phyloP scores from a whole-genome alignment of 2,797 vertebrate species.

The Varecia variegata region DNA sequence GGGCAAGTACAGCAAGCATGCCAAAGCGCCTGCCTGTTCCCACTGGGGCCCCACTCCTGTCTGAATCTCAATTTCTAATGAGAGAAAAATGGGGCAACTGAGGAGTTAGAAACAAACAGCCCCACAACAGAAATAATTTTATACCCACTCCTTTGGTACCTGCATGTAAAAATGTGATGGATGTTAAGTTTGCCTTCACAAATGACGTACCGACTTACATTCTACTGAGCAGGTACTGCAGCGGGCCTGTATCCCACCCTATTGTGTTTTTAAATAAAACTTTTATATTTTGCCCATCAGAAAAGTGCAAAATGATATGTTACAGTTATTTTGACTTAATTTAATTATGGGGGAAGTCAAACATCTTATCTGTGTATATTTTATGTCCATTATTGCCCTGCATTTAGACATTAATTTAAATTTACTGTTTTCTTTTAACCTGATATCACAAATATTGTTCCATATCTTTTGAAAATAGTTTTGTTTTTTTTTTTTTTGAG shows the following conservation, averaged over 20 bases:
- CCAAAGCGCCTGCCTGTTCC: background rate
- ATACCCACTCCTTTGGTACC: background rate
- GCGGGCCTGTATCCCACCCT: background rate
- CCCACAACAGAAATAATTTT: background rate
- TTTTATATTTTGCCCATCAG: slow-evolving; percentile 1
- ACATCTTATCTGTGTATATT: background rate
- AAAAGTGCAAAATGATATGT: background rate
- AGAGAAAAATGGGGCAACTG: background rate
- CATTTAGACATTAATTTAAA: slow-evolving; percentile 16
- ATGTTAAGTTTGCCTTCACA: background rate
- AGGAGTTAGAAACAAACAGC: background rate
- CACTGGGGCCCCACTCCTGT: background rate
- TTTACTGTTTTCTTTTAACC: background rate
- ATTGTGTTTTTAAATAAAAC: background rate
- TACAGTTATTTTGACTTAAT: slow-evolving; percentile 24
- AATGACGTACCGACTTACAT: background rate
- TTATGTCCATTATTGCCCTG: background rate
- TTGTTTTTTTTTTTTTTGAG: background rate
- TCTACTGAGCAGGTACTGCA: background rate
- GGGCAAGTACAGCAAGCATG: background rate
- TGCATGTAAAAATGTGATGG: background rate
- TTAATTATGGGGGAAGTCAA: background rate
- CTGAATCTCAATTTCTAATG: background rate
- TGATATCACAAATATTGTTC: background rate
- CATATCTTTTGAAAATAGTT: background rate